These are phyloP conservation scores for Belgica antarctica DNA, from an alignment of 2,888 invertebrate genomes.

Conservation along the genomic window DNA sequence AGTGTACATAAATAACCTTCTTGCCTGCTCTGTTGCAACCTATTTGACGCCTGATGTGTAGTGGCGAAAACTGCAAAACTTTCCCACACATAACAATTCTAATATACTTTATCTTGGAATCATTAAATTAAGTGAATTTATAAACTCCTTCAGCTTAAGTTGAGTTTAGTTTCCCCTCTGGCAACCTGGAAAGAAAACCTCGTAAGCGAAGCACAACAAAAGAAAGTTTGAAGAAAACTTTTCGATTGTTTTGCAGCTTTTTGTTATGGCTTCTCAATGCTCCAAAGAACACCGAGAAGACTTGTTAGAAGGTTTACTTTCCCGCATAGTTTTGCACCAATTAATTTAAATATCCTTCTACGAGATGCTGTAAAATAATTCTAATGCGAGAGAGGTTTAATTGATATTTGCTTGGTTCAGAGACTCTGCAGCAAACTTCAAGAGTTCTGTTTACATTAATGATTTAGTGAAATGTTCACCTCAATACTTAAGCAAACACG, in stretches of 20 bases:
- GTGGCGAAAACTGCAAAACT: neutral
- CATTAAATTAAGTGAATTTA: conserved; percentile 42
- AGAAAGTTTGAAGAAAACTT: conserved; percentile 24
- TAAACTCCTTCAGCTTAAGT: neutral
- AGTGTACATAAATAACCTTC: neutral
- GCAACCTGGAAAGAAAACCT: neutral
- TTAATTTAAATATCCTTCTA: conserved; percentile 24
- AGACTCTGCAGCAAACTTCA: conserved; percentile 5
- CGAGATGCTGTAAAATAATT: neutral
- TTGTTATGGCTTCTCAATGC: neutral
- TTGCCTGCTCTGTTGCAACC: neutral
- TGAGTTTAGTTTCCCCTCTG: no score
- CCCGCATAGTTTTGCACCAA: no score
- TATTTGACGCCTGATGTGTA: neutral
- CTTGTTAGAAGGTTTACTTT: neutral
- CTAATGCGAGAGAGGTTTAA: conserved; percentile 4
- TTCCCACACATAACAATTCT: conserved; percentile 3
- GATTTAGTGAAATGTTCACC: neutral
- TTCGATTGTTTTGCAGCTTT: conserved; percentile 20
- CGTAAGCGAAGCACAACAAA: neutral
- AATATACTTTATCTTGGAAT: neutral
- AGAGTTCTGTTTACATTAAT: no score
- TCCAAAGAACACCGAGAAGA: neutral
- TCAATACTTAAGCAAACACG: neutral
- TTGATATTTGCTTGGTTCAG: conserved; percentile 25